phyloP scores from a whole-genome alignment of 2,797 vertebrate species.

The Botia kubotai region DNA sequence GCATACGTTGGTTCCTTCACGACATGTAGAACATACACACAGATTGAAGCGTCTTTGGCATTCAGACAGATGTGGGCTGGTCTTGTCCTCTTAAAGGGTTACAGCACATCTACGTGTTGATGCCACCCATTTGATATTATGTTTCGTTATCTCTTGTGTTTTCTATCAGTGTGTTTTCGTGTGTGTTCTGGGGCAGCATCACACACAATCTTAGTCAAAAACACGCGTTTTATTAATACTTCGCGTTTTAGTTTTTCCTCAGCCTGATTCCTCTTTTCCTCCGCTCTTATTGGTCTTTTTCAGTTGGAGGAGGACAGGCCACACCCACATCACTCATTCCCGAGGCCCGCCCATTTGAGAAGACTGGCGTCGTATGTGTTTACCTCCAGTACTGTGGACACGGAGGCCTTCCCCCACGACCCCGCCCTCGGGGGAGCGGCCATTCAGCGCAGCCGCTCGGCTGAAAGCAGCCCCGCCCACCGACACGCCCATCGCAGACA shows the following conservation, averaged over 20 bases:
- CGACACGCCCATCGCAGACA: constrained; percentile 83
- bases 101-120: constrained; percentile 40
- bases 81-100: constrained; percentile 40
- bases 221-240: constrained; percentile 38
- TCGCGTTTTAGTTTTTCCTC: constrained; percentile 67
- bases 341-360: constrained; percentile 91
- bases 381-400: constrained; percentile 91
- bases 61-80: constrained; percentile 40
- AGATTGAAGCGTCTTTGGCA: constrained; percentile 16
- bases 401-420: constrained; percentile 88
- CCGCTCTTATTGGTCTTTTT: constrained; percentile 94
- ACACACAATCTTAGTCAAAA: constrained; percentile 47
- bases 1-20: constrained; percentile 31
- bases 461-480: constrained; percentile 90
- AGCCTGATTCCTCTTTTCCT: constrained; percentile 90
- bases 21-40: constrained; percentile 20
- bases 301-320: constrained; percentile 94
- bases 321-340: constrained; percentile 88
- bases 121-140: constrained; percentile 30
- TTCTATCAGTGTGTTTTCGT: constrained; percentile 45
- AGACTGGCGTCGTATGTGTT: constrained; percentile 93
- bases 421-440: constrained; percentile 84
- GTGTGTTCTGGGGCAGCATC: constrained; percentile 28
- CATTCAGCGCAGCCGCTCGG: constrained; percentile 92
- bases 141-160: constrained; percentile 24